Conservation (phyloP, 2,113 vertebrate species). For the Chauna torquata region DNA sequence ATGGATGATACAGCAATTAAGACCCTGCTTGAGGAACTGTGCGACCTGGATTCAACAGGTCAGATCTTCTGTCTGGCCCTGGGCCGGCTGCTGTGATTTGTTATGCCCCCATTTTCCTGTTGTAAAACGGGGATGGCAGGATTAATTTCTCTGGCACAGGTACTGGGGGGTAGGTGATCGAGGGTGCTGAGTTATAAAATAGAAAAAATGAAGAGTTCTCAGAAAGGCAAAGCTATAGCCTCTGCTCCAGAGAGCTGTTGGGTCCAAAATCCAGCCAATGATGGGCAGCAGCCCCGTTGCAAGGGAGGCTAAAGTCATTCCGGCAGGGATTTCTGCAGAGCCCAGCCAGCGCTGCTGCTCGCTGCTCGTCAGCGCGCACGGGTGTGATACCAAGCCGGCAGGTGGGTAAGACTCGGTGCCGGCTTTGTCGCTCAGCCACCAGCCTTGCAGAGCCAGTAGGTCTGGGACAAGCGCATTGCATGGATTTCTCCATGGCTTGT, state of each 20-base stretch:
- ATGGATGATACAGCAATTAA: slow-evolving; percentile 41
- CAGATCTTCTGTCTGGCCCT: slow-evolving; percentile 31
- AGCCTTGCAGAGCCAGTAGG: background rate
- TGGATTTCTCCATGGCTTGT: background rate
- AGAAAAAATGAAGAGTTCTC: background rate
- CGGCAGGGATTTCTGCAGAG: background rate
- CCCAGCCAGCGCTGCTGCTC: background rate
- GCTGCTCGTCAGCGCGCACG: background rate
- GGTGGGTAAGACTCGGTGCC: background rate
- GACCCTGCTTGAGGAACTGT: background rate
- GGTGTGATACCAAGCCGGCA: fast-evolving
- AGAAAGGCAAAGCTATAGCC: background rate
- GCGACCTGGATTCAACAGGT: slow-evolving; percentile 37
- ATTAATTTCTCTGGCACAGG: slow-evolving; percentile 24
- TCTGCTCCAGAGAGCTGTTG: background rate
- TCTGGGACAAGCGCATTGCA: background rate
- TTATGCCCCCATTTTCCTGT: background rate
- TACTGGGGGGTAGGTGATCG: background rate
- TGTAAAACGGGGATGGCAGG: background rate
- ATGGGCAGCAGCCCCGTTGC: background rate
- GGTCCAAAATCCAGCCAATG: background rate
- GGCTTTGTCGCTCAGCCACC: fast-evolving
- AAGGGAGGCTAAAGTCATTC: background rate
- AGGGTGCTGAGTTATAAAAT: background rate
- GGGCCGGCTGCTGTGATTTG: slow-evolving; percentile 4